Base-by-base conservation (phyloP, 2,888 invertebrate species). In the Pecten maximus region DNA sequence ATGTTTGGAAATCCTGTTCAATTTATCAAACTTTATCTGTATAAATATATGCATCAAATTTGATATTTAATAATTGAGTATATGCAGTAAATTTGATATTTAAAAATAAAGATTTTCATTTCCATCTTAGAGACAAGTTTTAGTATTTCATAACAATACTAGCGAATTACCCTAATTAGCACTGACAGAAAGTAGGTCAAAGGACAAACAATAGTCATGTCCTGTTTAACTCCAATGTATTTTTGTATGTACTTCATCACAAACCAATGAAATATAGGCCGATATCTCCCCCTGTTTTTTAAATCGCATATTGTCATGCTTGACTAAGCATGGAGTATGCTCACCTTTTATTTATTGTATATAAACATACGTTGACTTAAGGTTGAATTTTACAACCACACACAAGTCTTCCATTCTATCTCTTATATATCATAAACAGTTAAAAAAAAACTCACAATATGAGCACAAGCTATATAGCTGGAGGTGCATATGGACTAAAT, bases 311-410 rank as follows among this genome's bases (percentile, higher is more conserved):
- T 74, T 74, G 74, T 74, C 74, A 35, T 74, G 74, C 74, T 74
- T 74, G 35, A 74, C 74, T 74, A 74, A 74, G 74, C 74, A 74
- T 74, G 74, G 74, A 74, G 74, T 35, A 74, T 74, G 74, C 35
- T 74, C 12, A 15, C 35, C 35, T 28, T 74, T 74, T 74, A 74
- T 74, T 74, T 74, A 74, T 35, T 74, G 35, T 74, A 74, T 74
- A 28, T 35, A 74, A 28, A 74, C 35, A 74, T 35, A 74, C 28
- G 15, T 10, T 44, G 10, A 74, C 74, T 12, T 28, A 35, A 44
- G 12, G 28, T 74, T 74, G 28, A 74, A 35, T 28, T 28, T 10
- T 35, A 6, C 19, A 28, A 74, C 28, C 6, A 74, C 16, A 74
- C 60, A 74, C 28, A 74, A 23, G 12, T 19, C 19, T 50, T 19